phyloP scores from a whole-genome alignment of 1,140 invertebrate species.

The Holcopasites calliopsidis region DNA sequence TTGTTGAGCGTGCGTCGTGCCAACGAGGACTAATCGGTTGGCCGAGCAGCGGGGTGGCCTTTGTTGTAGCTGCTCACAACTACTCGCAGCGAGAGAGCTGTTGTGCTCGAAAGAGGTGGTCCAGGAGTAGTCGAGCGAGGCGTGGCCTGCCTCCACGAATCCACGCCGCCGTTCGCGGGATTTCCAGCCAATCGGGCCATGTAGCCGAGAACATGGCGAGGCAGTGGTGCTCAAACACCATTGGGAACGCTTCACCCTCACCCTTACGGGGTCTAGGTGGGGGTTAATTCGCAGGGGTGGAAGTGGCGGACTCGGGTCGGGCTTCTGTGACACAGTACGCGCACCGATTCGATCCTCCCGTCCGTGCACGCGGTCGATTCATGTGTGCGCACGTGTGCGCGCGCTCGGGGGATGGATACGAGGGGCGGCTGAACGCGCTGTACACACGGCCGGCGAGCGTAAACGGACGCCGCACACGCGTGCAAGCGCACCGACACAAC shows the following conservation, averaged over 20 bases:
- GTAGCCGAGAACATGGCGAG: constrained; percentile 72
- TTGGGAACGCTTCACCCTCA: constrained; percentile 34
- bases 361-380: constrained; percentile 1
- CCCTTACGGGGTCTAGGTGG: constrained; percentile 27
- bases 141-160: constrained; percentile 62
- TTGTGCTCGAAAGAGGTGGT: constrained; percentile 58
- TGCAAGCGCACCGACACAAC: neutral
- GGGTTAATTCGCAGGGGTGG: constrained; percentile 56
- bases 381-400: constrained; percentile 4
- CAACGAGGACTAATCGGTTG: constrained; percentile 71
- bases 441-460: constrained; percentile 44
- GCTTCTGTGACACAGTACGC: constrained; percentile 60
- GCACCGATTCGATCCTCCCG: constrained; percentile 17
- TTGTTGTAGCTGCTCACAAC: constrained; percentile 65
- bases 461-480: constrained; percentile 42
- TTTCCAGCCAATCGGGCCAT: constrained; percentile 56
- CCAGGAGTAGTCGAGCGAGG: constrained; percentile 41
- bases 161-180: constrained; percentile 7
- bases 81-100: constrained; percentile 39
- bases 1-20: constrained; percentile 73
- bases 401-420: constrained; percentile 14
- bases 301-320: constrained; percentile 47
- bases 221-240: constrained; percentile 71
- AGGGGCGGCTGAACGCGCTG: constrained; percentile 15
- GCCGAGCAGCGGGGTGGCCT: constrained; percentile 57